Conservation (phyloP, 2,888 invertebrate species). For the Piscicola geometra region DNA sequence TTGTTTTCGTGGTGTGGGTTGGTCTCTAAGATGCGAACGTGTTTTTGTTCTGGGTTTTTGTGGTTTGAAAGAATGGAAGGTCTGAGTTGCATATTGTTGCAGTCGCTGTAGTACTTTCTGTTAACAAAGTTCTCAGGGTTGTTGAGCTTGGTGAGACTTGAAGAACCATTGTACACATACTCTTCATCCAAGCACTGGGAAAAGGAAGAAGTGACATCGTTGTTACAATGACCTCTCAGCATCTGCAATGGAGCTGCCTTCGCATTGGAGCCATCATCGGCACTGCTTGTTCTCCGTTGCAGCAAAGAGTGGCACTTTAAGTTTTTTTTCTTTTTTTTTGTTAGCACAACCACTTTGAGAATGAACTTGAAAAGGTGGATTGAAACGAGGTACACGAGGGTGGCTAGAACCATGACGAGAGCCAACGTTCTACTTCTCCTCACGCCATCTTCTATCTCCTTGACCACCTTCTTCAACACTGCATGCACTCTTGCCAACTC, state of each 20-base stretch:
- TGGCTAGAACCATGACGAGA: slow-evolving; percentile 34
- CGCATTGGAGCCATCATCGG: neutral
- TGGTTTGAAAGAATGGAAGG: neutral
- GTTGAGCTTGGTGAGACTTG: too few relatives aligned
- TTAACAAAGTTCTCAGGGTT: neutral
- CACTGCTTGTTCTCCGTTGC: neutral
- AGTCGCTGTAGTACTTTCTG: neutral
- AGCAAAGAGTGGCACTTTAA: neutral
- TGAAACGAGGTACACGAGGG: slow-evolving; percentile 35
- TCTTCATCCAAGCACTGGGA: neutral
- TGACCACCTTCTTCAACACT: slow-evolving; percentile 35
- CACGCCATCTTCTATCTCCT: slow-evolving; percentile 26
- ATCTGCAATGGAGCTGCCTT: neutral
- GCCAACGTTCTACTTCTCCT: slow-evolving; percentile 11
- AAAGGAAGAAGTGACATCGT: neutral
- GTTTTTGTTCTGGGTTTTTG: neutral
- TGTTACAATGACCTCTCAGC: neutral
- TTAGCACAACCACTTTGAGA: slow-evolving; percentile 37
- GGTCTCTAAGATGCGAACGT: neutral
- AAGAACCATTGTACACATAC: neutral
- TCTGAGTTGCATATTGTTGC: neutral
- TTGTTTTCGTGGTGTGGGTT: neutral
- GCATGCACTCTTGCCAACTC: slow-evolving; percentile 38
- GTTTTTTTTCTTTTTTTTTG: slow-evolving; percentile 26
- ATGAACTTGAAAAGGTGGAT: slow-evolving; percentile 40